Percentiles rank a stretch among this genome's conserved stretches.
Evolutionary conservation across 2,797 vertebrate genomes (phyloP).

Genomic region (Rousettus madagascariensis): DNA sequence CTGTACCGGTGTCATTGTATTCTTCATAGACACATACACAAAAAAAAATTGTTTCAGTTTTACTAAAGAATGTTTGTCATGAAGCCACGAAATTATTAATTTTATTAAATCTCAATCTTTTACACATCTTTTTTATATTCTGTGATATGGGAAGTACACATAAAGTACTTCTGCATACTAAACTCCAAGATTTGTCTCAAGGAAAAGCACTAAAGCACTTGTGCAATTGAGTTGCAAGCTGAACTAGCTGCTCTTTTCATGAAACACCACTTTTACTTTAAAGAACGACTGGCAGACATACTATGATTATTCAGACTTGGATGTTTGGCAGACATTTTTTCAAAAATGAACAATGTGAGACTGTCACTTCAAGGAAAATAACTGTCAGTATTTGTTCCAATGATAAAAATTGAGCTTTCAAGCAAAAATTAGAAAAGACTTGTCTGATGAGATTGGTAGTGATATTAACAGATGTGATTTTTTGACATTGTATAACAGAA

Average conservation of each 20-base stretch:
- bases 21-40: background rate
- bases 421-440: slow-evolving; percentile 62
- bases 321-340: slow-evolving; percentile 68
- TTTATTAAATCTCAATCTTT: slow-evolving; percentile 52
- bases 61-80: background rate
- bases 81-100: slow-evolving; percentile 19
- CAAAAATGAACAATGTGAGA: slow-evolving; percentile 69
- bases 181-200: slow-evolving; percentile 7
- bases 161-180: background rate
- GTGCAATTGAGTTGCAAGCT: slow-evolving; percentile 37
- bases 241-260: slow-evolving; percentile 38
- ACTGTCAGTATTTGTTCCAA: slow-evolving; percentile 64
- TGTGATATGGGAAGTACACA: background rate
- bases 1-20: background rate
- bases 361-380: slow-evolving; percentile 74
- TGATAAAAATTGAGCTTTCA: slow-evolving; percentile 62
- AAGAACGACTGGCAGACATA: slow-evolving; percentile 63
- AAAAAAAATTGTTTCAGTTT: background rate
- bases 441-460: slow-evolving; percentile 34
- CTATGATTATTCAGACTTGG: slow-evolving; percentile 61
- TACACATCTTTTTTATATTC: slow-evolving; percentile 14
- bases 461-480: slow-evolving; percentile 58
- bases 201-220: slow-evolving; percentile 54
- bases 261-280: slow-evolving; percentile 64
- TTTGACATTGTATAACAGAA: slow-evolving; percentile 48